phyloP scores from a whole-genome alignment of 2,797 vertebrate genomes.

The Gymnopithys bicolor region DNA sequence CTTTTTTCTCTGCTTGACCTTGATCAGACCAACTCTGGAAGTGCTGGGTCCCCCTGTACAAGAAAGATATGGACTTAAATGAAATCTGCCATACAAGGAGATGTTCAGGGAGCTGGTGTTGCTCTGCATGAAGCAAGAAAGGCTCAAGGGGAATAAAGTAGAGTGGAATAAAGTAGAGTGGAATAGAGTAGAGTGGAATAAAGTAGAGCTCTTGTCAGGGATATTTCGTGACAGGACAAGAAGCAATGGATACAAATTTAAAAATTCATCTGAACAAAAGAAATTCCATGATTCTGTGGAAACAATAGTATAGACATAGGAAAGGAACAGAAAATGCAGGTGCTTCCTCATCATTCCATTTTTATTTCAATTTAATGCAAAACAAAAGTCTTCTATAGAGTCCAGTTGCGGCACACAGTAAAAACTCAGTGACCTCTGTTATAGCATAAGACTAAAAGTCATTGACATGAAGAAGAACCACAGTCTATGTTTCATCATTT shows the following conservation, averaged over 20 bases:
- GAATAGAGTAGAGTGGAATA: neutral
- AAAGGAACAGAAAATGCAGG: neutral
- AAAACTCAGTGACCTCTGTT: neutral
- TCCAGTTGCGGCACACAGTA: neutral
- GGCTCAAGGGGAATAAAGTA: neutral
- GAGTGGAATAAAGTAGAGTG: neutral
- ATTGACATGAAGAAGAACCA: neutral
- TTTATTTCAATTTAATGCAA: neutral
- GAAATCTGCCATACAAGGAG: neutral
- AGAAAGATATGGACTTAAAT: neutral
- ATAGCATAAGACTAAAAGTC: neutral
- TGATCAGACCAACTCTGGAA: neutral
- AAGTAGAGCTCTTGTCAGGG: neutral
- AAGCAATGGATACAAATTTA: neutral
- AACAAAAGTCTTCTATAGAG: neutral
- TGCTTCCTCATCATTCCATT: neutral
- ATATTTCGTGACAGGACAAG: neutral
- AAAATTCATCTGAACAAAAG: neutral
- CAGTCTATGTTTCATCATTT: neutral
- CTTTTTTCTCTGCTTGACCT: neutral
- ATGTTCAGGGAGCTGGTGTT: neutral
- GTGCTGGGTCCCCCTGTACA: too few relatives aligned
- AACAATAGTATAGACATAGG: neutral
- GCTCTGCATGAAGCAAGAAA: neutral
- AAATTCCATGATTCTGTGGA: neutral